Conservation (phyloP, 2,113 vertebrate species). For the Pterocles orientalis region DNA sequence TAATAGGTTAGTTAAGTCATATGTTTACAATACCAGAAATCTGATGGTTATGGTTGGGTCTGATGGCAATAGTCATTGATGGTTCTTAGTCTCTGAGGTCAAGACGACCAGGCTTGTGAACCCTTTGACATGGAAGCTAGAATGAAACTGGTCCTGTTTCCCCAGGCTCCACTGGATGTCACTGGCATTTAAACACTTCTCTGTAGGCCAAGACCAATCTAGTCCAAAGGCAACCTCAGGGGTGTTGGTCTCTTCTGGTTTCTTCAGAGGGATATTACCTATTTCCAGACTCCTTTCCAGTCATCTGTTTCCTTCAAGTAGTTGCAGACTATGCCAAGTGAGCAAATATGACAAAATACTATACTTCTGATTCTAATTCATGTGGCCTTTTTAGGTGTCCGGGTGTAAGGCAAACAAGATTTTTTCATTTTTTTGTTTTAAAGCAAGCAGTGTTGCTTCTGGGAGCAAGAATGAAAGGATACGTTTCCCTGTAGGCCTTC, state of each 20-base stretch:
- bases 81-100: background rate
- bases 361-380: background rate
- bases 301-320: background rate
- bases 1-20: background rate
- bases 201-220: background rate
- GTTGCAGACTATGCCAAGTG: background rate
- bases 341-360: background rate
- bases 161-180: background rate
- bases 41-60: background rate
- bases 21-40: background rate
- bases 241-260: accelerated
- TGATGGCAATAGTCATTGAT: background rate
- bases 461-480: background rate
- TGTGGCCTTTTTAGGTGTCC: background rate
- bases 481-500: background rate
- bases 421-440: background rate
- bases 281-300: background rate
- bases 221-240: background rate
- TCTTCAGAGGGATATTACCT: background rate
- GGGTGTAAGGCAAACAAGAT: background rate
- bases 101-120: background rate
- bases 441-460: background rate
- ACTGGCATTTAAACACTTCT: background rate
- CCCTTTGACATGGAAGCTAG: background rate
- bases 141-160: background rate